phyloP scores from a whole-genome alignment of 2,113 vertebrate species.

The Tiliqua scincoides region DNA sequence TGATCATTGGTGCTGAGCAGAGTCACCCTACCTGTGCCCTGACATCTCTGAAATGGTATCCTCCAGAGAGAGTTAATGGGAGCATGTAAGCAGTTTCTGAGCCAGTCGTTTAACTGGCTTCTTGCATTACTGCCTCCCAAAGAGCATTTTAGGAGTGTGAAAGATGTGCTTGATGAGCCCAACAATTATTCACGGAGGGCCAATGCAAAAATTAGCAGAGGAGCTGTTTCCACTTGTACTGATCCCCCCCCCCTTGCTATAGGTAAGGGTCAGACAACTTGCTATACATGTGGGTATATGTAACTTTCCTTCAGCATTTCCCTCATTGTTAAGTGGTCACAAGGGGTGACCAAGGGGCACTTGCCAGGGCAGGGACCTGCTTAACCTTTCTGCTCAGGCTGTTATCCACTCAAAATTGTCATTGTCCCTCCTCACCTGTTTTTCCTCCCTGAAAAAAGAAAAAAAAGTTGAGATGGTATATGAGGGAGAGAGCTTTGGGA shows the following conservation, averaged over 20 bases:
- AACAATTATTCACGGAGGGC: neutral
- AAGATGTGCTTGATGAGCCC: neutral
- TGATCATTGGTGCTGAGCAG: slow-evolving; percentile 38
- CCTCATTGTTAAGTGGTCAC: neutral
- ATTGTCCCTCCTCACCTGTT: neutral
- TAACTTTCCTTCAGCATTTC: neutral
- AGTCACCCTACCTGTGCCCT: neutral
- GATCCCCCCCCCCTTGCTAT: neutral
- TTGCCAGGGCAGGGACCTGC: neutral
- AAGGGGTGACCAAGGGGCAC: neutral
- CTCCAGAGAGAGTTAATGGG: neutral
- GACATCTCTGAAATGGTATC: slow-evolving; percentile 20
- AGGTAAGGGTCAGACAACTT: neutral
- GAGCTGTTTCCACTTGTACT: neutral
- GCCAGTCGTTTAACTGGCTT: slow-evolving; percentile 47
- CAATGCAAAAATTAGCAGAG: neutral
- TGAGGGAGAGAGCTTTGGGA: neutral
- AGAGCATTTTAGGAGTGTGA: slow-evolving; percentile 56
- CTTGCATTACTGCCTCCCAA: slow-evolving; percentile 53
- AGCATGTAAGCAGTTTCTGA: slow-evolving; percentile 39
- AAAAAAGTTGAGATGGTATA: neutral
- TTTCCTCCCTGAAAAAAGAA: neutral
- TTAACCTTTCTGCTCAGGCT: neutral
- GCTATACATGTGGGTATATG: too few species aligned
- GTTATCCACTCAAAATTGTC: neutral